Base-by-base conservation (phyloP, 2,888 invertebrate species). In the Periphyllus acericola region DNA sequence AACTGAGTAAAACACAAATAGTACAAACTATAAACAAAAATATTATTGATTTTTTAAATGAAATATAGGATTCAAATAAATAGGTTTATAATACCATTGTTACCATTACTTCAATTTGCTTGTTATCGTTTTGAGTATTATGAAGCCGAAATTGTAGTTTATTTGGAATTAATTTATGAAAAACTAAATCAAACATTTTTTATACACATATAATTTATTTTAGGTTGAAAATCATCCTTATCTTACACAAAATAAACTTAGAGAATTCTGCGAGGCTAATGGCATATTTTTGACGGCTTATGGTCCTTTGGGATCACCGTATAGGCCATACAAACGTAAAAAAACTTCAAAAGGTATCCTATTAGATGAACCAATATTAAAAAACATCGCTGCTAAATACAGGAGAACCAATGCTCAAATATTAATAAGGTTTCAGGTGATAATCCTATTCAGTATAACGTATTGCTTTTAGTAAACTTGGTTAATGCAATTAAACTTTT, bases 271-370 rank as follows among this genome's bases (percentile, higher is more conserved):
- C 91, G 93, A 94, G 89, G 92, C 93, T 0, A 94, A 93, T 34
- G 94, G 93, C 75, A 94, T 97, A 83, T 92, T 92, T 19, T 91
- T 97, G 3, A 96, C 96, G 0, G 97, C 96, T 0, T 98, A 97
- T 92, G 96, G 96, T 90, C 96, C 96, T 0, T 92, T 97, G 25
- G 96, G 96, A 11, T 95, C 96, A 0, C 96, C 96, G 0, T 96
- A 96, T 91, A 93, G 96, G 5, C 25, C 60, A 21, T 60, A 60
- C 21, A 60, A 1, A 46, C 8, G 14, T 46, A 46, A 11, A 46
- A 46, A 11, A 89, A 95, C 96, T 25, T 95, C 95, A 3, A 94
- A 95, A 92, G 0, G 95, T 95, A 89, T 94, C 89, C 92, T 96
- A 9, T 91, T 96, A 91, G 94, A 96, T 0, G 96, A 97, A 91